These are phyloP conservation scores for Epirrhoe alternata DNA, from an alignment of 2,888 invertebrate species.

Conservation along the genomic window DNA sequence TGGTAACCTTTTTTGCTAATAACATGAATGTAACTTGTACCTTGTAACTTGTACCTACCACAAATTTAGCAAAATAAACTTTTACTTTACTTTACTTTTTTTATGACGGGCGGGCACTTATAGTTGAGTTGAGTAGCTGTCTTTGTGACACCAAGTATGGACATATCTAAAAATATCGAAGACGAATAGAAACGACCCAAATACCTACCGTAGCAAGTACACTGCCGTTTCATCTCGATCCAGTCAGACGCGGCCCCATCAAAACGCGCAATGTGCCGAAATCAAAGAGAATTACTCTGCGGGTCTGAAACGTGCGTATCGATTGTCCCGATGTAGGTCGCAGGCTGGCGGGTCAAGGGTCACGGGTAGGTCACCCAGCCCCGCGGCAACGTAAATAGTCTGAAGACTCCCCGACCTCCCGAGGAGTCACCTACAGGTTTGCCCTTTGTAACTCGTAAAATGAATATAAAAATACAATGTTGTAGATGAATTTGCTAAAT, in stretches of 20 bases:
- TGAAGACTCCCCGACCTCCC: conserved; percentile 53
- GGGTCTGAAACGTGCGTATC: conserved; percentile 63
- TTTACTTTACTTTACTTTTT: no score
- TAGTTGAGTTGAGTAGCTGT: not conserved
- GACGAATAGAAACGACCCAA: not conserved
- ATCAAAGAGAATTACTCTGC: conserved; percentile 50
- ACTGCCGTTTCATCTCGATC: conserved; percentile 50
- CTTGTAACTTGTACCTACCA: no score
- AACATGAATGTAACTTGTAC: no score
- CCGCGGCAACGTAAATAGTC: conserved; percentile 69
- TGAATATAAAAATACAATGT: conserved; percentile 66
- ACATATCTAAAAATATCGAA: not conserved
- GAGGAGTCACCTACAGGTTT: conserved; percentile 49
- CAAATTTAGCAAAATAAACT: no score
- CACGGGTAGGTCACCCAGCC: conserved; percentile 76
- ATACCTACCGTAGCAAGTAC: conserved; percentile 32
- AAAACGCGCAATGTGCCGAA: conserved; percentile 60
- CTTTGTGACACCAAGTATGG: not conserved
- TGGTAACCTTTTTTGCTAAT: no score
- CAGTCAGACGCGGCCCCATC: conserved; percentile 50
- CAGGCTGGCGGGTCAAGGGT: conserved; percentile 85
- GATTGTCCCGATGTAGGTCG: conserved; percentile 82
- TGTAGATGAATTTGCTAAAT: conserved; percentile 31
- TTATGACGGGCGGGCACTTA: no score
- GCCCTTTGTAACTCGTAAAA: conserved; percentile 65